Evolutionary conservation across 2,888 invertebrate genomes (phyloP), one percentile per base, ranked within the genome.

Genomic region (Monopis laevigella): DNA sequence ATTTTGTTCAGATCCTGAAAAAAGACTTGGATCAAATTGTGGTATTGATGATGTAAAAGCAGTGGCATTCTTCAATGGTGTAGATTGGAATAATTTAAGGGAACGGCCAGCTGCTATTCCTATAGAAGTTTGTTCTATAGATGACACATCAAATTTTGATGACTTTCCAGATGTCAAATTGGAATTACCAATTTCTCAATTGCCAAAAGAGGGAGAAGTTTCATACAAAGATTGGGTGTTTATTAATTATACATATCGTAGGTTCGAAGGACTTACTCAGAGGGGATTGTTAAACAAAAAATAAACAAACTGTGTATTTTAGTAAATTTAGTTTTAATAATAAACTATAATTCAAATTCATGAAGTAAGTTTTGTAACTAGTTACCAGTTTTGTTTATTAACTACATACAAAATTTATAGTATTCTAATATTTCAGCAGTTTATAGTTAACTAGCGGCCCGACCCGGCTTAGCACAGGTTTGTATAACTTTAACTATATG

Each of bases 61-160:
- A 27, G 92, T 96, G 54, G 86, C 91, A 43, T 99, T 99, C 84
- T 99, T 99, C 85, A 87, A 92, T 53, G 96, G 93, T 53, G 96
- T 98, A 42, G 99, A 99, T 74, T 99, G 99, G 99, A 96, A 93
- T 59, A 98, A 99, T 78, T 98, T 99, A 60, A 86, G 98, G 47
- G 98, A 99, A 69, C 86, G 98, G 43, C 99, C 99, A 39, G 96
- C 99, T 46, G 98, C 98, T 56, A 98, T 98, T 73, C 90, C 94
- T 36, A 96, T 99, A 14, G 96, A 97, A 66, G 97, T 99, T 44
- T 92, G 93, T 67, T 97, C 98, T 51, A 99, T 99, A 57, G 99
- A 99, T 70, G 99, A 99, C 75, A 99, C 99, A 30, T 98, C 98
- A 51, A 99, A 99, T 82, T 99, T 99, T 72, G 99, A 99, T 80